Conservation (phyloP, 2,113 vertebrate species). For the Coptodon rendalli region DNA sequence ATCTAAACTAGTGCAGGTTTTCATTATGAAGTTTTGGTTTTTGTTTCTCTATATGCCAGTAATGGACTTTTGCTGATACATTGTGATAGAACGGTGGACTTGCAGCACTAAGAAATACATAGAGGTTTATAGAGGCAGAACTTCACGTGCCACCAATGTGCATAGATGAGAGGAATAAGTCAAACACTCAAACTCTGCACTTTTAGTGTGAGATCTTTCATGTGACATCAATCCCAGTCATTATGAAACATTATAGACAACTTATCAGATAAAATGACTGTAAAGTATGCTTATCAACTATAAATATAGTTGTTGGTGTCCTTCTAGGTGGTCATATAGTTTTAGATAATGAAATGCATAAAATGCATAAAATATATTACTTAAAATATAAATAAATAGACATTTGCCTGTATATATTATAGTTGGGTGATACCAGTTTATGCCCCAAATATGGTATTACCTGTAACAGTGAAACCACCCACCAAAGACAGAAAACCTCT, state of each 20-base stretch:
- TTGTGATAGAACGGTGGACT: not conserved
- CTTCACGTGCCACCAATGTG: not conserved
- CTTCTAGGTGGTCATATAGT: not conserved
- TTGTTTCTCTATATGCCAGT: not conserved
- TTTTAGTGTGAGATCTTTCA: not conserved
- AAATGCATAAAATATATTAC: not conserved
- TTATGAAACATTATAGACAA: not conserved
- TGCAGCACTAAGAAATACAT: not conserved
- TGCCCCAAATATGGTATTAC: not conserved
- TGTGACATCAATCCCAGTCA: not conserved
- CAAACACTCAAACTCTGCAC: not conserved
- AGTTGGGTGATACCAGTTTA: not conserved
- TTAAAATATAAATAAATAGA: not conserved
- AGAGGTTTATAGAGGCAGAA: not conserved
- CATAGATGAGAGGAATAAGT: not conserved
- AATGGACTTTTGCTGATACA: not conserved
- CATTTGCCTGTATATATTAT: not conserved
- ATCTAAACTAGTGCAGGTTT: not conserved
- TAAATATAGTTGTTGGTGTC: not conserved
- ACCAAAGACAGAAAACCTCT: not conserved
- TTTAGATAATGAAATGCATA: not conserved
- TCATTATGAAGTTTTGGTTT: not conserved
- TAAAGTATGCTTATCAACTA: not conserved
- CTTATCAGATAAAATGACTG: not conserved
- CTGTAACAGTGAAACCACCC: not conserved